These are phyloP conservation scores for Coremacera marginata DNA, from an alignment of 2,888 invertebrate genomes.

Conservation along the genomic window DNA sequence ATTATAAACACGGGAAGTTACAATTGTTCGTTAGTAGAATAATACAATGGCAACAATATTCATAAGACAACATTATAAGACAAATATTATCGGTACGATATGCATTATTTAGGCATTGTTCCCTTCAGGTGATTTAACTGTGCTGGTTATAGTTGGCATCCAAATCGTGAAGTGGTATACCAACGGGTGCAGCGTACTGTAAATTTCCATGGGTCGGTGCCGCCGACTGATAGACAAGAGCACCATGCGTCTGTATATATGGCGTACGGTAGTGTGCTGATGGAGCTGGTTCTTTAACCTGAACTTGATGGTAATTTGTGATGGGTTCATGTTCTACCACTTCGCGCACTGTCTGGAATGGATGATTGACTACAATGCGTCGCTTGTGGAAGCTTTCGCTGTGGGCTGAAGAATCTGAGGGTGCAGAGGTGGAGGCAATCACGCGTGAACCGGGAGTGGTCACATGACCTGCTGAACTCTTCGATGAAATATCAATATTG, in stretches of 20 bases:
- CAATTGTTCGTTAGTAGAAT: conserved; percentile 22
- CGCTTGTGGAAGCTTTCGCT: conserved; percentile 74
- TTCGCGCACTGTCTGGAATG: conserved; percentile 74
- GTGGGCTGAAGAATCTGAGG: conserved; percentile 70
- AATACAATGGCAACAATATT: not conserved
- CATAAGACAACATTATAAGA: conserved; percentile 1
- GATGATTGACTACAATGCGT: conserved; percentile 74
- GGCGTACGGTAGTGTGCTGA: conserved; percentile 57
- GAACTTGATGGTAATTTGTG: conserved; percentile 72
- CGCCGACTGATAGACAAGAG: conserved; percentile 20
- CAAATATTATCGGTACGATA: too few species aligned
- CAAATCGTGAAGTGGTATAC: conserved; percentile 26
- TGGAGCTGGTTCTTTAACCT: conserved; percentile 72
- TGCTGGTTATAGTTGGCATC: conserved; percentile 19
- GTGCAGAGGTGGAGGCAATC: conserved; percentile 73
- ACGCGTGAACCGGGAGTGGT: conserved; percentile 71
- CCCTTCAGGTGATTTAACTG: not conserved
- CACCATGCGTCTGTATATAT: conserved; percentile 59
- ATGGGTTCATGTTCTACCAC: conserved; percentile 74
- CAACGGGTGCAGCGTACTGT: conserved; percentile 30
- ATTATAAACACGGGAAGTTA: conserved; percentile 20
- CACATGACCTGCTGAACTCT: conserved; percentile 67
- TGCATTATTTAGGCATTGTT: not conserved
- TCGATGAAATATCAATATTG: conserved; percentile 61
- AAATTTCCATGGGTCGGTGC: conserved; percentile 36